Evolutionary conservation across 2,113 vertebrate species (phyloP).

Genomic region (Etia nguti): DNA sequence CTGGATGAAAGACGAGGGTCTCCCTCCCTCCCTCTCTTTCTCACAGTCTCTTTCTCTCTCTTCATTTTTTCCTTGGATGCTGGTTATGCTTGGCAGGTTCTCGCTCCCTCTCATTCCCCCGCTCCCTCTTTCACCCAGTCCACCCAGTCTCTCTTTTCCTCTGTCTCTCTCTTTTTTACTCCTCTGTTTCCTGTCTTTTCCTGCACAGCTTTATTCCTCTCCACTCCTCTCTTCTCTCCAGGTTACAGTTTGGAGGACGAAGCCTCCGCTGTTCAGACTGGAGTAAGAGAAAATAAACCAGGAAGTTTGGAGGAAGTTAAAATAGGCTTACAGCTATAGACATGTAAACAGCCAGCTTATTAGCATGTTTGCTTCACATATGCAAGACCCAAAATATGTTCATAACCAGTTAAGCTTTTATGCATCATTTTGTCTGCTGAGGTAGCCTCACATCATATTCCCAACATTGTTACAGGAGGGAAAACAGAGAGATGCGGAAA

Average conservation of each 20-base stretch:
- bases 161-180: neutral
- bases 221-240: neutral
- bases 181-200: neutral
- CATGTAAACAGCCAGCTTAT: neutral
- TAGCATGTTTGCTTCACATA: neutral
- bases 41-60: slow-evolving; percentile 62
- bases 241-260: slow-evolving; percentile 27
- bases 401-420: neutral
- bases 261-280: neutral
- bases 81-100: slow-evolving; percentile 71
- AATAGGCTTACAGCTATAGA: neutral
- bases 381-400: neutral
- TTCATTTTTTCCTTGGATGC: slow-evolving; percentile 60
- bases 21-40: slow-evolving; percentile 65
- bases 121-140: slow-evolving; percentile 43
- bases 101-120: slow-evolving; percentile 50
- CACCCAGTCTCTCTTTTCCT: neutral
- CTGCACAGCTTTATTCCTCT: neutral
- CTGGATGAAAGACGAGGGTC: slow-evolving; percentile 72
- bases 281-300: neutral
- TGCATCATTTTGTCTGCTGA: neutral
- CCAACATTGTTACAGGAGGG: slow-evolving; percentile 7
- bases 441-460: neutral
- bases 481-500: neutral
- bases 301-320: neutral